Evolutionary conservation across 2,113 vertebrate genomes (phyloP).

Genomic region (Corvus moneduloides): DNA sequence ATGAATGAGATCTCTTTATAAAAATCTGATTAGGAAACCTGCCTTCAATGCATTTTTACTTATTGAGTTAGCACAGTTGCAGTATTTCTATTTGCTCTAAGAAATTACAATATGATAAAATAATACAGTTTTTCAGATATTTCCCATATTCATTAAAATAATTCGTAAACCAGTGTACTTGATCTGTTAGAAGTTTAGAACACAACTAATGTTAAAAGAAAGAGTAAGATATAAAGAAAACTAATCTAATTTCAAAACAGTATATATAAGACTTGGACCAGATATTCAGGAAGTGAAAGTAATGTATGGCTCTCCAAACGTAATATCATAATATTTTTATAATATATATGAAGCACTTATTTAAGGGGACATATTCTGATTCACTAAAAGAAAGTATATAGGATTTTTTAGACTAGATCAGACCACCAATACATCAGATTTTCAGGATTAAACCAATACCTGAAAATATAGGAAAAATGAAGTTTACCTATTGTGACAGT

Average conservation of each 20-base stretch:
- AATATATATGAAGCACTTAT: fast-evolving
- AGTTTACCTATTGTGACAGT: neutral
- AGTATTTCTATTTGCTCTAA: neutral
- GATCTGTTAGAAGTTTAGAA: neutral
- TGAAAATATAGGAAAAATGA: neutral
- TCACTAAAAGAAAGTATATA: neutral
- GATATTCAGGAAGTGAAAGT: neutral
- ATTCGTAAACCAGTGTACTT: neutral
- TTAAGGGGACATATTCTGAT: neutral
- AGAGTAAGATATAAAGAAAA: neutral
- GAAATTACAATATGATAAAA: neutral
- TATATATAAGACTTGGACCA: neutral
- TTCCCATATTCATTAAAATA: neutral
- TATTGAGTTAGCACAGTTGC: neutral
- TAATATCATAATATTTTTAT: neutral
- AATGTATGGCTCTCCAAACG: neutral
- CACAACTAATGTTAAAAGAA: neutral
- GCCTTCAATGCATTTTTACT: slow-evolving; percentile 41
- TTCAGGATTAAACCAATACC: neutral
- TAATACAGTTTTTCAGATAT: neutral
- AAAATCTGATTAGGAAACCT: slow-evolving; percentile 59
- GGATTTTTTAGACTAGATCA: neutral
- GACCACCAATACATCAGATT: neutral
- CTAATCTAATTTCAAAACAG: neutral
- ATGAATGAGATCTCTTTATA: slow-evolving; percentile 31